Base-by-base conservation (phyloP, 1,140 invertebrate species). In the Sarcophaga bullata region DNA sequence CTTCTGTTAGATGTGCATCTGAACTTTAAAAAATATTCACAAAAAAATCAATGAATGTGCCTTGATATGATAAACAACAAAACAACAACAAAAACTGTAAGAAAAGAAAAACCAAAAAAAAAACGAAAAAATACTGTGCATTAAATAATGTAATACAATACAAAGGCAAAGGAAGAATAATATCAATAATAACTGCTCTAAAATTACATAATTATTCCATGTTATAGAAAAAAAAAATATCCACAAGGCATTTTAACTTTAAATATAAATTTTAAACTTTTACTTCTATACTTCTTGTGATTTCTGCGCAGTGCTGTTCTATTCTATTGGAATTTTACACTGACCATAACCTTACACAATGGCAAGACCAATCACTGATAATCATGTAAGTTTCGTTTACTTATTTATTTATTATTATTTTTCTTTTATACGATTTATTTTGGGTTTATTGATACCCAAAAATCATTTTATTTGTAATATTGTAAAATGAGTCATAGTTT, bases 361-460 rank as follows among this genome's bases (percentile, higher is more conserved):
- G 87, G 87, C 87, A 72, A 87, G 87, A 58, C 68, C 81, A 52
- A 58, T 88, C 54, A 84, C 86, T 82, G 87, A 88, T 80, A 88
- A 82, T 84, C 86, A 86, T n/a, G 87, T 88, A 87, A 88, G 87
- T 62, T 80, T 58, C 8, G 11, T 58, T 19, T 37, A 73, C 17
- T 7, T 54, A 80, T 52, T 80, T 48, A n/a, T n/a, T n/a, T n/a
- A n/a, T n/a, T n/a, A n/a, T n/a, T n/a, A n/a, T n/a, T n/a, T n/a
- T n/a, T n/a, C n/a, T n/a, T n/a, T n/a, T n/a, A n/a, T n/a, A n/a
- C n/a, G n/a, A n/a, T n/a, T n/a, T n/a, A 72, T 72, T 72, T 62
- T 10, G 58, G 0, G 7, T 68, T 9, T 50, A 11, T 73, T 73
- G 0, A n/a, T 19, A 68, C 7, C 6, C 19, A 68, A 25, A 19